These are phyloP conservation scores for Lamprologus speciosus DNA, from an alignment of 2,113 vertebrate genomes.

Conservation along the genomic window DNA sequence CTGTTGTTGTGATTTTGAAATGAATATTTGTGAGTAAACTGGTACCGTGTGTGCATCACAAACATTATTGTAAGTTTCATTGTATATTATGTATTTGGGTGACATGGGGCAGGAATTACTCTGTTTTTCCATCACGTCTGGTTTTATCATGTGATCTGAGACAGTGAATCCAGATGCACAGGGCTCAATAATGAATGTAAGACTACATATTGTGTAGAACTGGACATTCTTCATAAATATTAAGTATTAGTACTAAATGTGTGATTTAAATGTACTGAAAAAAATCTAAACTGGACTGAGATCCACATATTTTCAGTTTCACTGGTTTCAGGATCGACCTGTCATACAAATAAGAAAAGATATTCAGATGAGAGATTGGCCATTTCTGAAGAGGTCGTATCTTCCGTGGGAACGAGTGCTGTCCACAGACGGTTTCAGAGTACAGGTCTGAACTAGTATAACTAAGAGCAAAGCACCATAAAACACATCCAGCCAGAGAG, in stretches of 20 bases:
- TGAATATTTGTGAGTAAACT: neutral
- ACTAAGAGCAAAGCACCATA: conserved; percentile 48
- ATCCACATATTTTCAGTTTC: neutral
- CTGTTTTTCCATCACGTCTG: neutral
- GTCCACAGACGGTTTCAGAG: conserved; percentile 14
- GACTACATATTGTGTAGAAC: neutral
- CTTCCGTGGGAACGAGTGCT: neutral
- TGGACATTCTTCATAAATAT: neutral
- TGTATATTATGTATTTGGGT: neutral
- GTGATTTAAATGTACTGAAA: neutral
- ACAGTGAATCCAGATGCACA: neutral
- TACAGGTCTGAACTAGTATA: conserved; percentile 3
- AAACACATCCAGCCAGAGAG: conserved; percentile 27
- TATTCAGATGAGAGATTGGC: neutral
- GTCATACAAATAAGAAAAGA: neutral
- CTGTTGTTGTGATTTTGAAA: neutral
- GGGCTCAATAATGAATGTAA: neutral
- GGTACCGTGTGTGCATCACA: neutral
- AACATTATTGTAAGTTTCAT: neutral
- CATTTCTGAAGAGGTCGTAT: neutral
- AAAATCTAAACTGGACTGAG: neutral
- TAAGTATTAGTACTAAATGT: neutral
- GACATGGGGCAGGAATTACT: neutral
- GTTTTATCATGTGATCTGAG: neutral
- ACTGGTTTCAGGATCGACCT: neutral